Evolutionary conservation across 2,888 invertebrate genomes (phyloP), one percentile per base, ranked within the genome.

Genomic region (Campoletis raptor): DNA sequence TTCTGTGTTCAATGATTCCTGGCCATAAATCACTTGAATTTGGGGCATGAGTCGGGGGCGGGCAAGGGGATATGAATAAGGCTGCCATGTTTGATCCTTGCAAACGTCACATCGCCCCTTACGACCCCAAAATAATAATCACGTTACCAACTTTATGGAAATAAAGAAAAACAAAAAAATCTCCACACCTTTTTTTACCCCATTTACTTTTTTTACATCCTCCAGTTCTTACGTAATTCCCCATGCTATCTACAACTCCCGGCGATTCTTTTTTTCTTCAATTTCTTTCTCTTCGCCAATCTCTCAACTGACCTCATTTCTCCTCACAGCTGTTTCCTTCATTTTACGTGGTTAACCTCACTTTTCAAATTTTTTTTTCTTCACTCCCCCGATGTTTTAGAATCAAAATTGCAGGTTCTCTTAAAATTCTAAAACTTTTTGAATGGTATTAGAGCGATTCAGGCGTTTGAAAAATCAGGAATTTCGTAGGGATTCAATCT

Each of bases 41-140:
- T 1, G 18, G 42, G 15, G 85, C 30, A 70, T 18, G 64, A 73
- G 37, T 24, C 66, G 42, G 30, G 9, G 21, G 36, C 45, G 81
- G 80, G 69, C 15, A 15, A 21, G 74, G 54, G 52, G 73, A 21
- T 24, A n/a, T 24, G 7, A 42, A 40, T 89, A 87, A 89, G 90
- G 93, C 93, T 92, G 93, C 94, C 93, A 94, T 94, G 90, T 92
- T 93, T 92, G 91, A 90, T 92, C 90, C 83, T 64, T 74, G 87
- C 76, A 91, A 92, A 93, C 91, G 92, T 93, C 92, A 92, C 89
- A 90, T 83, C 72, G 84, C 87, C 36, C 48, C n/a, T 21, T 37
- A 42, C 42, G 61, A 69, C 21, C 67, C 57, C 54, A 76, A 80
- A 66, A 52, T 52, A 66, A 45, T 48, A 45, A 48, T 48, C 70